Percentiles rank a stretch among this genome's conserved stretches.
Conservation (phyloP, 2,113 vertebrate species). For the Platichthys flesus region DNA sequence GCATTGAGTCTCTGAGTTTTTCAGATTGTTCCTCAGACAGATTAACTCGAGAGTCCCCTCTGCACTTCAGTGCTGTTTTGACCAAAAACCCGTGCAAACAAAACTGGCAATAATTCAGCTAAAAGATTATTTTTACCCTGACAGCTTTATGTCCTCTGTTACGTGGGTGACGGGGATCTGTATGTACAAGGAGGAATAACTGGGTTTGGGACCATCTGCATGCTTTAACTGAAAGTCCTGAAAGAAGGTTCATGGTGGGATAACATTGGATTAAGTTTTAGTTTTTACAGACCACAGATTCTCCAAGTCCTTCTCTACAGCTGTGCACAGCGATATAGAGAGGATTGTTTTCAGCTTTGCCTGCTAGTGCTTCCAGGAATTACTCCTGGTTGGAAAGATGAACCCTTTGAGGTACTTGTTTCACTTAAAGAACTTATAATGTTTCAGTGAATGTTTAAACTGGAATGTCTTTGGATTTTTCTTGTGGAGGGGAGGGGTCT, state of each 20-base stretch:
- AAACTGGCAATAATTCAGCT: conserved; percentile 81
- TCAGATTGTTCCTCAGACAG: conserved; percentile 51
- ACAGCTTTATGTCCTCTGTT: conserved; percentile 77
- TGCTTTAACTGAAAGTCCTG: conserved; percentile 76
- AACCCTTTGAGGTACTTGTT: conserved; percentile 89
- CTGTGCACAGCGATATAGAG: conserved; percentile 44
- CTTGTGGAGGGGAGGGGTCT: conserved; percentile 63
- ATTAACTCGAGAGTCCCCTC: conserved; percentile 48
- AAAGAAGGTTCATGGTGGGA: conserved; percentile 50
- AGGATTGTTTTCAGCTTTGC: conserved; percentile 61
- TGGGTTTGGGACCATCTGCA: conserved; percentile 72
- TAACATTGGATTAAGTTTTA: conserved; percentile 56
- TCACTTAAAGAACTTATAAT: conserved; percentile 87
- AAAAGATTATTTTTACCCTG: conserved; percentile 72
- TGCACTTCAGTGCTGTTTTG: conserved; percentile 71
- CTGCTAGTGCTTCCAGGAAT: conserved; percentile 62
- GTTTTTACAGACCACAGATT: conserved; percentile 54
- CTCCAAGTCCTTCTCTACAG: conserved; percentile 46
- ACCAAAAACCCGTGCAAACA: conserved; percentile 78
- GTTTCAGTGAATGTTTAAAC: conserved; percentile 93
- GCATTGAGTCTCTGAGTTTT: conserved; percentile 35
- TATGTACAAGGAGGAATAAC: conserved; percentile 62
- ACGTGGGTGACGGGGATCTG: conserved; percentile 68
- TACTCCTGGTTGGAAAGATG: conserved; percentile 64
- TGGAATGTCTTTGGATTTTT: conserved; percentile 87